A percentile compares a stretch with the other conserved stretches of the same genome.
phyloP scores from a whole-genome alignment of 2,113 vertebrate genomes.

The Oryzias melastigma region DNA sequence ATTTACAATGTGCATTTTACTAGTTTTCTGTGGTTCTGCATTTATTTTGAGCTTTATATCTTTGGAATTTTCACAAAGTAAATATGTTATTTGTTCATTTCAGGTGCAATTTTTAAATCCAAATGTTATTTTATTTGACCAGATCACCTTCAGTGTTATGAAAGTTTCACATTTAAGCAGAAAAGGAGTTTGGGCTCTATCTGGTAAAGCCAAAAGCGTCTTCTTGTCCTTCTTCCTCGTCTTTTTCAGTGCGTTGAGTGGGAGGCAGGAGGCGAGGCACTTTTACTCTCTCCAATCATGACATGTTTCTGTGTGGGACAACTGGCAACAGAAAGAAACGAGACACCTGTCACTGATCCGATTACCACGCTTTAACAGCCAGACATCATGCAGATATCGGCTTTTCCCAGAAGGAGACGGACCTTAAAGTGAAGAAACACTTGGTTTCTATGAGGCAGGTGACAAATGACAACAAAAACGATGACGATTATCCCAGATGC shows the following conservation, averaged over 20 bases:
- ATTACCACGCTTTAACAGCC: conserved; percentile 43
- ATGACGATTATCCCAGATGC: neutral
- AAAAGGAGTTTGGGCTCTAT: conserved; percentile 31
- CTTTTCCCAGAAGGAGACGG: conserved; percentile 24
- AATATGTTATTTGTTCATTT: too few relatives aligned
- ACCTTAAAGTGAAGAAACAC: neutral
- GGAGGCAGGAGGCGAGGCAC: conserved; percentile 36
- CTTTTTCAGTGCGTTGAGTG: conserved; percentile 10
- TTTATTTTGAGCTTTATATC: too few relatives aligned
- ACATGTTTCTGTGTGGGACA: conserved; percentile 53
- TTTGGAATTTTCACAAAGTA: too few relatives aligned
- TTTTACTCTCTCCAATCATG: conserved; percentile 40
- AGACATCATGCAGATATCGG: conserved; percentile 60
- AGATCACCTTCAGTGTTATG: too few relatives aligned
- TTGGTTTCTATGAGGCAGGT: neutral
- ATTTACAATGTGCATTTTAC: too few relatives aligned
- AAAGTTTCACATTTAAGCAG: too few relatives aligned
- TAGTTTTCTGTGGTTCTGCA: too few relatives aligned
- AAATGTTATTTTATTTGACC: too few relatives aligned
- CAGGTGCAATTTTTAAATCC: too few relatives aligned
- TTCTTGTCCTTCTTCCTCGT: conserved; percentile 1
- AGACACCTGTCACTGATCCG: conserved; percentile 60
- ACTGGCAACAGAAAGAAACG: conserved; percentile 46
- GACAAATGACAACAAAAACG: neutral
- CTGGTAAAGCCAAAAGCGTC: conserved; percentile 42